phyloP scores from a whole-genome alignment of 2,113 vertebrate species.

The Gallinago media region DNA sequence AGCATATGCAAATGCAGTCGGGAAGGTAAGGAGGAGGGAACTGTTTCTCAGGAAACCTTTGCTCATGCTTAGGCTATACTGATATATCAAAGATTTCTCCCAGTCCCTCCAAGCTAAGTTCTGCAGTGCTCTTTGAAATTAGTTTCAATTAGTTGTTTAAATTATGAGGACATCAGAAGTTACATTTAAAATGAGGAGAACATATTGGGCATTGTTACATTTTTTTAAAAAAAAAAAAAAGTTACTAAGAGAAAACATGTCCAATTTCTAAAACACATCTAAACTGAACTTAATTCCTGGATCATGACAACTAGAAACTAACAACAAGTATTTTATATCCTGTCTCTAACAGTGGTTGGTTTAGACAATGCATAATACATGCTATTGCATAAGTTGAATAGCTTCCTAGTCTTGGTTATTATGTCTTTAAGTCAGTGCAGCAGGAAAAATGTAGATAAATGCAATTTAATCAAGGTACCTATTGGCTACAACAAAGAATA shows the following conservation, averaged over 20 bases:
- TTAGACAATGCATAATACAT: background rate
- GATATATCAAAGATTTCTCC: background rate
- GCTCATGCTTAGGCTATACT: background rate
- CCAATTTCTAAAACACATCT: background rate
- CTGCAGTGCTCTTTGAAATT: background rate
- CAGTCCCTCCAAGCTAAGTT: background rate
- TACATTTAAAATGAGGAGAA: background rate
- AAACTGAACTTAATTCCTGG: background rate
- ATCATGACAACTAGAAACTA: background rate
- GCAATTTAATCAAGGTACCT: background rate
- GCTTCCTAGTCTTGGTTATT: background rate
- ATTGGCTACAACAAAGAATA: background rate
- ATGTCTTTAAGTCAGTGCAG: background rate
- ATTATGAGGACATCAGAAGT: background rate
- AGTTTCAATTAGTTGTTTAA: background rate
- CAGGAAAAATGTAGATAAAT: conserved; percentile 24
- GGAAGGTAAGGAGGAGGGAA: background rate
- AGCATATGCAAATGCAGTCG: background rate
- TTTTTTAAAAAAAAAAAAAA: background rate
- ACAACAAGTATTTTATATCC: background rate
- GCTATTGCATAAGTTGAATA: background rate
- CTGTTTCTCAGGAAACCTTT: background rate
- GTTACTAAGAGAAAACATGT: background rate
- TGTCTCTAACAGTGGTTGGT: background rate
- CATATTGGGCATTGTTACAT: background rate